Percentiles rank a stretch among this genome's conserved stretches.
Evolutionary conservation across 1,140 invertebrate genomes (phyloP).

Genomic region (Caenorhabditis tropicalis): DNA sequence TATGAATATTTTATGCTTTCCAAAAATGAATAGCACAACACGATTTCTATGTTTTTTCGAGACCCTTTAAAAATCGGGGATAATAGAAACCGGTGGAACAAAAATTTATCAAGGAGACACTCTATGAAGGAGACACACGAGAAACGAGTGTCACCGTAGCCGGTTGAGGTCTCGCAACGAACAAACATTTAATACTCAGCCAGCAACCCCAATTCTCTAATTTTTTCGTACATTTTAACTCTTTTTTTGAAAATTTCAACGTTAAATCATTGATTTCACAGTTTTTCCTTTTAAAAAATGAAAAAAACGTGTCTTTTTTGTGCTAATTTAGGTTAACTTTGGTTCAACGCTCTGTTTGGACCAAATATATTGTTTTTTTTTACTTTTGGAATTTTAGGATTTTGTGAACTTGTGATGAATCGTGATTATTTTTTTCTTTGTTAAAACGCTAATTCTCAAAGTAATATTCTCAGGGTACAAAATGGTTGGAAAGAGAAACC

Average conservation of each 20-base stretch:
- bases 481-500: conserved; percentile 53
- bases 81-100: too few relatives aligned
- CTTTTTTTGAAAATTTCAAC: conserved; percentile 12
- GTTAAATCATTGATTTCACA: not conserved
- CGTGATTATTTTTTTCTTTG: not conserved
- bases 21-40: too few relatives aligned
- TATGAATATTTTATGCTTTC: too few relatives aligned
- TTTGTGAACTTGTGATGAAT: not conserved
- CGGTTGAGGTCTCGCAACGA: not conserved
- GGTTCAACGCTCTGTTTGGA: too few relatives aligned
- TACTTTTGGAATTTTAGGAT: not conserved
- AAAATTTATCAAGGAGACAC: too few relatives aligned
- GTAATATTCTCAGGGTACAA: conserved; percentile 37
- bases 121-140: conserved; percentile 5
- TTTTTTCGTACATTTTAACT: conserved; percentile 26
- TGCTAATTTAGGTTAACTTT: too few relatives aligned
- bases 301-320: too few relatives aligned
- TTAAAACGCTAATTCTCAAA: not conserved
- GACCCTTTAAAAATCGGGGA: too few relatives aligned
- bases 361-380: too few relatives aligned
- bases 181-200: conserved; percentile 18
- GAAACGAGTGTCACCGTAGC: conserved; percentile 31
- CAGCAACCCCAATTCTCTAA: not conserved
- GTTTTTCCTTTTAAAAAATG: too few relatives aligned
- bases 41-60: too few relatives aligned